Evolutionary conservation across 2,888 invertebrate genomes (phyloP), one percentile per base, ranked within the genome.

Genomic region (Limnephilus lunatus): DNA sequence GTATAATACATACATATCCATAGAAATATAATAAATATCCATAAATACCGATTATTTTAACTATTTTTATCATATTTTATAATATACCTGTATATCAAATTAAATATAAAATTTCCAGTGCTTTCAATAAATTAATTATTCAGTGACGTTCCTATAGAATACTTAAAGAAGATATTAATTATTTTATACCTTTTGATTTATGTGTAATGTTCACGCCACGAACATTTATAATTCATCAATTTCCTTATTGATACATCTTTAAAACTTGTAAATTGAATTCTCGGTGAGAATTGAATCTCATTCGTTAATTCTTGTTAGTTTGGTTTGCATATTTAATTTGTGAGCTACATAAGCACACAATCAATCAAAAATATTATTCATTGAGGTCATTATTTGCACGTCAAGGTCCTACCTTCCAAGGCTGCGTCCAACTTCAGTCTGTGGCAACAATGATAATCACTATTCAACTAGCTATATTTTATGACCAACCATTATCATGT

Each of bases 351-450:
- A 89, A 89, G 81, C 80, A n/a, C 80, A 89, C 88, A 89, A 89
- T 89, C 88, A 89, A 89, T 89, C 88, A 89, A 35, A 32, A 53
- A 89, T 39, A 80, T 89, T 80, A 80, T 89, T 89, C 88, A 81
- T 80, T 81, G 88, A 89, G 88, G 88, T 81, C 88, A 80, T 89
- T 81, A 89, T 90, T 90, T 82, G 90, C 90, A 90, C 81, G 90
- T 82, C 82, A 90, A 90, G 90, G 90, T 80, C 88, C 88, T n/a
- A 32, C 15, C 32, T 89, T n/a, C 88, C 80, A 89, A 68, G 80
- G 88, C 81, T 81, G 39, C 25, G 68, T 25, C 68, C 68, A 68
- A 68, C 68, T 68, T 25, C 7, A n/a, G 25, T 68, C 68, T 68
- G 68, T 68, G 68, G 68, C 25, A 25, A 68, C 68, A 25, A 68